Evolutionary conservation across 2,888 invertebrate species (phyloP), one percentile per base, ranked within the genome.

Genomic region (Calameuta idolon): DNA sequence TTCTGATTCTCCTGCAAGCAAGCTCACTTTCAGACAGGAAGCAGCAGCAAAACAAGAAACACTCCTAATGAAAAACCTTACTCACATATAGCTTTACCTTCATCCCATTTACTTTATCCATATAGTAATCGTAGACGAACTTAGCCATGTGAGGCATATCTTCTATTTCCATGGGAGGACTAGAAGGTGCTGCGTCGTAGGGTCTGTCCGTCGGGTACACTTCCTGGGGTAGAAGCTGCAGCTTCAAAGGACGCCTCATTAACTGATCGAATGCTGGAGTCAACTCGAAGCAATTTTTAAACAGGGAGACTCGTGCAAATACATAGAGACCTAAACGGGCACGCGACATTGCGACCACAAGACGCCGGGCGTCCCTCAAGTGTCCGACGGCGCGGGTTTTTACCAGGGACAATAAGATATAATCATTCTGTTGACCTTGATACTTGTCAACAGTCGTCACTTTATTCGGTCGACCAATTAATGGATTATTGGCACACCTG

Each of bases 401-500:
- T 34, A 99, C 99, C 74, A 99, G 92, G 0, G 99, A 99, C 75
- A 99, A 94, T 30, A 99, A 93, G 80, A 99, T 98, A 89, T 97
- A 98, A 92, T 99, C 99, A 92, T 99, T 99, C 92, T 99, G 99
- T 90, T 99, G 99, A 79, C 99, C 99, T 90, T 99, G 99, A 92
- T 98, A 99, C 90, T 99, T 99, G 93, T 99, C 99, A 31, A 99
- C 99, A 0, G 99, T 99, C 0, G 97, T 97, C 35, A 97, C 95
- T 93, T 98, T 98, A 84, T 96, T 95, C 0, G 98, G 98, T 87
- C 95, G 93, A 31, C 99, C 99, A 85, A 99, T 98, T 76, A 99
- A 93, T 0, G 98, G 98, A 93, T 99, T 99, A 81, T 95, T 96
- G 1, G 97, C 97, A 92, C 99, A 99, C 76, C 99, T 94, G 75